Percentiles rank a stretch among this genome's conserved stretches.
Conservation (phyloP, 2,113 vertebrate species). For the Todiramphus saurophagus region DNA sequence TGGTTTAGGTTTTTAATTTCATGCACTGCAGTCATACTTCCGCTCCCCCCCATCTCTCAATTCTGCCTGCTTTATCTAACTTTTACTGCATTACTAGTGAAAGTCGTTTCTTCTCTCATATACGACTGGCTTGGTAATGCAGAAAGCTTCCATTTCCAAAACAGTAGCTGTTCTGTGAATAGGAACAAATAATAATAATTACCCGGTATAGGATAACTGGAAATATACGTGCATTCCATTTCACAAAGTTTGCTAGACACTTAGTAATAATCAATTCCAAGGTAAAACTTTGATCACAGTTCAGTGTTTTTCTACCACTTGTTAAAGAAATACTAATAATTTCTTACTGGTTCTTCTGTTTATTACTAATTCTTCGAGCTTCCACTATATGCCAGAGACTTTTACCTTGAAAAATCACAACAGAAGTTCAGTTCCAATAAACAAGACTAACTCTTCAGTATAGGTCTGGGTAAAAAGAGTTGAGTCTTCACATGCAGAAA, state of each 20-base stretch:
- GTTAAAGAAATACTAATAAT: neutral
- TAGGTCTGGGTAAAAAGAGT: neutral
- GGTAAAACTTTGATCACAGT: neutral
- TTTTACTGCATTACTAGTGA: neutral
- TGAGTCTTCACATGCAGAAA: neutral
- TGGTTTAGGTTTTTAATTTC: neutral
- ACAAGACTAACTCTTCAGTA: neutral
- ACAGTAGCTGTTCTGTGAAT: neutral
- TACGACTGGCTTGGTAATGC: neutral
- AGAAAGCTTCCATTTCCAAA: neutral
- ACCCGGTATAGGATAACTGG: neutral
- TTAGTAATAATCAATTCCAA: neutral
- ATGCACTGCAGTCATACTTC: neutral
- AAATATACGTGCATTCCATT: neutral
- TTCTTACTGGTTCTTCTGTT: neutral
- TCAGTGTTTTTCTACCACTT: neutral
- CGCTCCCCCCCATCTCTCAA: neutral
- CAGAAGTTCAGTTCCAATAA: neutral
- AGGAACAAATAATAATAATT: neutral
- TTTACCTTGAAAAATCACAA: neutral
- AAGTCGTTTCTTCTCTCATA: neutral
- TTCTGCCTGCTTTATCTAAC: neutral
- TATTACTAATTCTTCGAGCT: neutral
- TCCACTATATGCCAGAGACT: neutral
- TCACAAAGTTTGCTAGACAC: neutral